Evolutionary conservation across 2,888 invertebrate genomes (phyloP).

Genomic region (Hirtodrosophila confusa): DNA sequence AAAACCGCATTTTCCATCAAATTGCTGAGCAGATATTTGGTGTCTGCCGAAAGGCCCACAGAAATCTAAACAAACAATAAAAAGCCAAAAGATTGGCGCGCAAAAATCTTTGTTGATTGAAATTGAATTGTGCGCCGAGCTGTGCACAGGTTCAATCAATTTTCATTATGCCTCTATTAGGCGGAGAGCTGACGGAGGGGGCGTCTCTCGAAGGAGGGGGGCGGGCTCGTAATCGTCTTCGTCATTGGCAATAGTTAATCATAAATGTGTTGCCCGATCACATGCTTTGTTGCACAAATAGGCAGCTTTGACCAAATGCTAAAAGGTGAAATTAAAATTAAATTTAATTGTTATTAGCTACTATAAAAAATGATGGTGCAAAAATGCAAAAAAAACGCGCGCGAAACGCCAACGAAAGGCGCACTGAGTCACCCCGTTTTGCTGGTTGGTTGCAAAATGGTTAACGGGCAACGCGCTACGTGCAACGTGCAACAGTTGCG

Average conservation of each 20-base stretch:
- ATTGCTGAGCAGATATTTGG: slow-evolving; percentile 12
- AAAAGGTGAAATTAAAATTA: slow-evolving; percentile 55
- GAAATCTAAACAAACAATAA: slow-evolving; percentile 66
- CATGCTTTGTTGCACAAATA: slow-evolving; percentile 1
- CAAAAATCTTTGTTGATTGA: slow-evolving; percentile 42
- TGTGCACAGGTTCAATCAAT: slow-evolving; percentile 67
- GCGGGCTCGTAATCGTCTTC: slow-evolving; percentile 25
- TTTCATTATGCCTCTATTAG: slow-evolving; percentile 57
- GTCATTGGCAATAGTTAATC: slow-evolving; percentile 26
- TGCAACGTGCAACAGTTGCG: slow-evolving; percentile 62
- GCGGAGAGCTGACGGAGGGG: background rate
- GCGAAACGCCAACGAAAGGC: slow-evolving; percentile 41
- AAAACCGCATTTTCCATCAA: slow-evolving; percentile 62
- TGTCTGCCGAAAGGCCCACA: slow-evolving; percentile 8
- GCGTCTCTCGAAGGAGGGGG: too few species aligned
- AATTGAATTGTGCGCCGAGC: slow-evolving; percentile 51
- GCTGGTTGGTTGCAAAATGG: background rate
- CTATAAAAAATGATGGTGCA: slow-evolving; percentile 62
- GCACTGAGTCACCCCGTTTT: slow-evolving; percentile 42
- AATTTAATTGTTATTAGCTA: slow-evolving; percentile 71
- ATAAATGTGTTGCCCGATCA: slow-evolving; percentile 28
- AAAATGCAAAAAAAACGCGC: slow-evolving; percentile 27
- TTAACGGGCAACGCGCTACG: slow-evolving; percentile 24
- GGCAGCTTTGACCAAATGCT: slow-evolving; percentile 43
- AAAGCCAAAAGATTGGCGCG: slow-evolving; percentile 34